A percentile compares a stretch with the other conserved stretches of the same genome.
Conservation (phyloP, 1,140 invertebrate genomes). For the Drosophila saltans region DNA sequence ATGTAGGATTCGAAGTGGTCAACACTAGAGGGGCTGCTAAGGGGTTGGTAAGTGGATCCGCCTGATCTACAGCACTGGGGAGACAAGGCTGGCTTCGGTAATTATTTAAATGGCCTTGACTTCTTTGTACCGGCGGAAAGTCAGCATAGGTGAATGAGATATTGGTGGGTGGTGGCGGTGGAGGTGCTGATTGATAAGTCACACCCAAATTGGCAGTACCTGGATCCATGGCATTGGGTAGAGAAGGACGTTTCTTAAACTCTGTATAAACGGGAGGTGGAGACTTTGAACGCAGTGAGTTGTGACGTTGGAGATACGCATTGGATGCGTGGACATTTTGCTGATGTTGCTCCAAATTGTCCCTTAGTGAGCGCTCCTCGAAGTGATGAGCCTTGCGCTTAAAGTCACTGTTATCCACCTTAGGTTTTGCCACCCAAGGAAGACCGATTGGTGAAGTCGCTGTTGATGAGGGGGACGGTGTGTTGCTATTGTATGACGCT, state of each 20-base stretch:
- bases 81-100: constrained; percentile 76
- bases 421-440: constrained; percentile 76
- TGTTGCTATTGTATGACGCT: constrained; percentile 48
- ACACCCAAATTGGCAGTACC: constrained; percentile 7
- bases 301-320: constrained; percentile 68
- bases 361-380: constrained; percentile 68
- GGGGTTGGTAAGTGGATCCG: constrained; percentile 72
- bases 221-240: constrained; percentile 78
- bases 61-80: constrained; percentile 54
- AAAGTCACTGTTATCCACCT: constrained; percentile 75
- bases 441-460: constrained; percentile 73
- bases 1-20: constrained; percentile 69
- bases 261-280: constrained; percentile 44
- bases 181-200: constrained; percentile 8
- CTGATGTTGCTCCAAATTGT: constrained; percentile 60
- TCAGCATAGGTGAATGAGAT: constrained; percentile 76
- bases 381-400: constrained; percentile 73
- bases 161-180: constrained; percentile 71
- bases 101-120: constrained; percentile 34
- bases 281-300: constrained; percentile 66
- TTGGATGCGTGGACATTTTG: constrained; percentile 9
- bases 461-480: constrained; percentile 64
- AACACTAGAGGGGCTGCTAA: constrained; percentile 67
- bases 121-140: constrained; percentile 33
- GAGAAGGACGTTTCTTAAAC: constrained; percentile 73